phyloP scores from a whole-genome alignment of 2,797 vertebrate genomes.

The Halcyon leucocephala region DNA sequence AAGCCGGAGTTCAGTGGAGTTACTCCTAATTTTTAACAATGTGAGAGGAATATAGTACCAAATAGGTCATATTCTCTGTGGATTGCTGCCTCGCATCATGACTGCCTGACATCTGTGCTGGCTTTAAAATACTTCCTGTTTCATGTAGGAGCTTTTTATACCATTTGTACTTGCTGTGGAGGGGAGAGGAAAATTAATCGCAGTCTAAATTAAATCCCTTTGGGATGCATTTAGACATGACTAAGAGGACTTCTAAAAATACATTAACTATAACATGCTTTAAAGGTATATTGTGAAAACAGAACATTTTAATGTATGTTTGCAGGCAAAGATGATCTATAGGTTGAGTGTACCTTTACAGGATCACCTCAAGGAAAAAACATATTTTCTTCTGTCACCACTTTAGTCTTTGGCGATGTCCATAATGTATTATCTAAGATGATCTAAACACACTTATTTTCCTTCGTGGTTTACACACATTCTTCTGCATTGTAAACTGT shows the following conservation, averaged over 20 bases:
- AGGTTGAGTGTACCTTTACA: neutral
- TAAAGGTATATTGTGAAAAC: neutral
- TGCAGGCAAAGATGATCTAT: neutral
- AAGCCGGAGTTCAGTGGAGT: neutral
- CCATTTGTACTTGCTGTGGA: neutral
- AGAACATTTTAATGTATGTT: neutral
- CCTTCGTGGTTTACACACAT: neutral
- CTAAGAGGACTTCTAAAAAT: constrained; percentile 48
- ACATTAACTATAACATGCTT: neutral
- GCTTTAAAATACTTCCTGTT: constrained; percentile 12
- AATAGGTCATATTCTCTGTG: constrained; percentile 16
- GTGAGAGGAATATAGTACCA: neutral
- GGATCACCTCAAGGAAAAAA: neutral
- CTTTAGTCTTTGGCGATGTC: neutral
- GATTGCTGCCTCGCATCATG: neutral
- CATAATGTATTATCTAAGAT: neutral
- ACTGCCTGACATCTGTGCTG: constrained; percentile 29
- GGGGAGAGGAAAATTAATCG: constrained; percentile 30
- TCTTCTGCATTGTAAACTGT: neutral
- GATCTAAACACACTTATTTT: neutral
- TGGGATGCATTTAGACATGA: constrained; percentile 27
- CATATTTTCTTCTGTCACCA: neutral
- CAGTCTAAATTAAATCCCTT: constrained; percentile 30
- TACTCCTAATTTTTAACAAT: neutral
- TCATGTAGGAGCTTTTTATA: constrained; percentile 32